Evolutionary conservation across 2,113 vertebrate species (phyloP).

Genomic region (Oriolus oriolus): DNA sequence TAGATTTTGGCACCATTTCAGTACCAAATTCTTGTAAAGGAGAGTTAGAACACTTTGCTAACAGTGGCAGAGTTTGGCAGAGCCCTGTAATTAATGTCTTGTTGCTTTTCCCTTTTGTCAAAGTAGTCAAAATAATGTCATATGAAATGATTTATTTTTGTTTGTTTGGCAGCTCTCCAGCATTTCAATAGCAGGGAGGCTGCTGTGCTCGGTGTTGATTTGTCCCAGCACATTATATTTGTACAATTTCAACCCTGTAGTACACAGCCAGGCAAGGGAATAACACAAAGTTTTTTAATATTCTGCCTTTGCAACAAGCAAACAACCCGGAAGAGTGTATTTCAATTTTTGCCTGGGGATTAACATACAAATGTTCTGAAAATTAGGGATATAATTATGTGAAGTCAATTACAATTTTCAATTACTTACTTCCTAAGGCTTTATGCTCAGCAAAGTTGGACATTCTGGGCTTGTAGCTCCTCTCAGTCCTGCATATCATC

Average conservation of each 20-base stretch:
- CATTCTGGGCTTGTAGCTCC: neutral
- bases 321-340: neutral
- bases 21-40: neutral
- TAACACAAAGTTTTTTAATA: constrained; percentile 9
- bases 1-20: neutral
- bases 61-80: neutral
- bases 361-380: constrained; percentile 19
- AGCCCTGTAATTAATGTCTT: neutral
- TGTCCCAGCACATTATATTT: neutral
- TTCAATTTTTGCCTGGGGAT: constrained; percentile 20
- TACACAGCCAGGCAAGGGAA: neutral
- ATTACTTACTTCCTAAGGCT: constrained; percentile 26
- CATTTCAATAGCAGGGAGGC: neutral
- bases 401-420: constrained; percentile 38
- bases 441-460: neutral
- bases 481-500: neutral
- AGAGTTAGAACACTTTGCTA: neutral
- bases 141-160: neutral
- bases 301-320: constrained; percentile 3
- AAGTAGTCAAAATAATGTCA: constrained; percentile 9
- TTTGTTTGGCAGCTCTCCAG: constrained; percentile 13
- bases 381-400: constrained; percentile 33
- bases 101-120: neutral
- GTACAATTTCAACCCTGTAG: neutral
- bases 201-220: neutral